These are phyloP conservation scores for Brachylomia viminalis DNA, from an alignment of 2,888 invertebrate genomes.

Conservation along the genomic window DNA sequence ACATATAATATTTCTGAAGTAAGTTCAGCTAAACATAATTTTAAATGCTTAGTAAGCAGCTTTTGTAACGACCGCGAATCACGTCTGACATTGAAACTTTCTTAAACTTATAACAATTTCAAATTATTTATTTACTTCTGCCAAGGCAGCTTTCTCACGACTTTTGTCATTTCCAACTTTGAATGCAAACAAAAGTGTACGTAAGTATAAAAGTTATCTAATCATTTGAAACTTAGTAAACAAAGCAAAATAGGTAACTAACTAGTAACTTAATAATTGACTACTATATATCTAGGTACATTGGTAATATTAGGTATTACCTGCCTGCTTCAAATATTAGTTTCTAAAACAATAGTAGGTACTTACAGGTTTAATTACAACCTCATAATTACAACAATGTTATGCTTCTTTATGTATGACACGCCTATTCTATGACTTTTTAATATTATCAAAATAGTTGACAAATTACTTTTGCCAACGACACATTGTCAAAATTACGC, in stretches of 20 bases:
- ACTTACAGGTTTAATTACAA: background rate
- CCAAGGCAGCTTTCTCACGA: background rate
- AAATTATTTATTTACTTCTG: conserved; percentile 13
- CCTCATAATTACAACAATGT: background rate
- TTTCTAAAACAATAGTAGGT: background rate
- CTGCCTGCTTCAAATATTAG: background rate
- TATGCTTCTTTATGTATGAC: background rate
- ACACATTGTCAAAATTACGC: background rate
- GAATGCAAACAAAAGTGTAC: conserved; percentile 19
- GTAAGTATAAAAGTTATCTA: conserved; percentile 12
- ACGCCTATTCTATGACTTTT: background rate
- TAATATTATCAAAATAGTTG: background rate
- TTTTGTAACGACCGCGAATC: conserved; percentile 34
- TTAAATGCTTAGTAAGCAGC: conserved; percentile 8
- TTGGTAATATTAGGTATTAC: background rate
- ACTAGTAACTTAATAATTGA: background rate
- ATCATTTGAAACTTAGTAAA: conserved; percentile 17
- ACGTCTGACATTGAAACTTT: conserved; percentile 47
- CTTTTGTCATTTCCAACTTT: conserved; percentile 31
- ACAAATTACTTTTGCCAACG: background rate
- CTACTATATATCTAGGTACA: background rate
- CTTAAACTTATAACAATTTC: conserved; percentile 17
- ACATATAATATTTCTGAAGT: background rate
- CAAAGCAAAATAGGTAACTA: background rate
- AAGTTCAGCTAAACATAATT: conserved; percentile 13